phyloP scores from a whole-genome alignment of 37 sponge, comb jelly and placozoan species.

The Halichondria panicea region DNA sequence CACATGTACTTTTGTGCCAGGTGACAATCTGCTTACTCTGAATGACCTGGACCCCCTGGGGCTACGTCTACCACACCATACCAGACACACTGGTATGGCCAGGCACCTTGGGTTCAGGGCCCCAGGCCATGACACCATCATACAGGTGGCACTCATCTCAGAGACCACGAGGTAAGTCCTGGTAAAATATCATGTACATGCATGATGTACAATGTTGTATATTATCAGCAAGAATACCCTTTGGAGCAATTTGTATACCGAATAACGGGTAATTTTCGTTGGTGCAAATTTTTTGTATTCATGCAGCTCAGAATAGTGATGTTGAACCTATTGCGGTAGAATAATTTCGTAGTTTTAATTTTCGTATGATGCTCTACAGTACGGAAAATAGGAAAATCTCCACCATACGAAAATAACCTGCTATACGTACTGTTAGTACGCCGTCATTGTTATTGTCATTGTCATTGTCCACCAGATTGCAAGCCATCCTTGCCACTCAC shows the following conservation, averaged over 20 bases:
- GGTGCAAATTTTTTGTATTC: neutral
- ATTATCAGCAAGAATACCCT: too few relatives aligned
- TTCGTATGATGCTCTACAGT: neutral
- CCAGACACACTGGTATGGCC: constrained; percentile 15
- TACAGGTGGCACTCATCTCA: constrained; percentile 88
- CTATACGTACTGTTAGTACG: neutral
- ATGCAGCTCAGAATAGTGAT: neutral
- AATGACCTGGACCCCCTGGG: constrained; percentile 77
- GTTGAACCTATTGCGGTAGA: neutral
- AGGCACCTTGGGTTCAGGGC: constrained; percentile 49
- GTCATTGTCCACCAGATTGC: constrained; percentile 50
- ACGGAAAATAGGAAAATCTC: neutral
- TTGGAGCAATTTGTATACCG: too few relatives aligned
- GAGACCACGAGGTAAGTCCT: constrained; percentile 60
- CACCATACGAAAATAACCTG: neutral
- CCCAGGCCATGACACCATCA: constrained; percentile 48
- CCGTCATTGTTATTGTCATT: neutral
- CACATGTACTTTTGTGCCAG: constrained; percentile 18
- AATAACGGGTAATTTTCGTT: too few relatives aligned
- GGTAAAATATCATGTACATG: neutral
- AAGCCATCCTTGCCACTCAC: constrained; percentile 84
- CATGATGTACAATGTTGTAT: too few relatives aligned
- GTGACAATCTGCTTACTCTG: constrained; percentile 50
- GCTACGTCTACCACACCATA: constrained; percentile 47
- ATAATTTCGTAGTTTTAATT: too few relatives aligned